phyloP scores from a whole-genome alignment of 2,797 vertebrate genomes.

The Pangasius djambal region DNA sequence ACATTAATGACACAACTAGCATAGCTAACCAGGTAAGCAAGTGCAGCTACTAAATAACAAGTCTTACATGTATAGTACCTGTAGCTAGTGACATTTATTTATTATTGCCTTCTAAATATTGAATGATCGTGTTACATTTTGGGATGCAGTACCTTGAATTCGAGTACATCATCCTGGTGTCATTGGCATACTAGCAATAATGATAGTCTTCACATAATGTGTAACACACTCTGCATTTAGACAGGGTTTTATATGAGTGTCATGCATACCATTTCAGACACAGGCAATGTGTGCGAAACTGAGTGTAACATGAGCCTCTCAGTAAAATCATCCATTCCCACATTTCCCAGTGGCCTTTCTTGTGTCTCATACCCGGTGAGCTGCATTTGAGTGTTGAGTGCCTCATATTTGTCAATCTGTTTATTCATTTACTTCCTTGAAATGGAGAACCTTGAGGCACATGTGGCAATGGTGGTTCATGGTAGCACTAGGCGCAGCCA shows the following conservation, averaged over 20 bases:
- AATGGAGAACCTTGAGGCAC: conserved; percentile 1
- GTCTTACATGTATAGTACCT: neutral
- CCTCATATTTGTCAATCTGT: neutral
- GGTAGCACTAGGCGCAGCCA: conserved; percentile 3
- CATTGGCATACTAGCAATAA: neutral
- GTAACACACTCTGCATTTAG: neutral
- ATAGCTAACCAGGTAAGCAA: neutral
- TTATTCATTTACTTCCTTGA: conserved; percentile 22
- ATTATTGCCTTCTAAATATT: neutral
- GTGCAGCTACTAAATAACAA: neutral
- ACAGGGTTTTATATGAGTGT: neutral
- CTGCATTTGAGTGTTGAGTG: conserved; percentile 1
- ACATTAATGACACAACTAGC: neutral
- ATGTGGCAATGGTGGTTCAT: neutral
- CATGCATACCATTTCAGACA: neutral
- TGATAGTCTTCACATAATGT: neutral
- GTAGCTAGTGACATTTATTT: neutral
- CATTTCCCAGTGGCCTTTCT: neutral
- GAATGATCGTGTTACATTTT: neutral
- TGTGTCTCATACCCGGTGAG: neutral
- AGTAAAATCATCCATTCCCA: conserved; percentile 13
- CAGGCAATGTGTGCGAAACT: neutral
- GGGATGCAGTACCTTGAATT: neutral
- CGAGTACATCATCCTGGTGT: neutral
- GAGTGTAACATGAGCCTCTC: neutral